Evolutionary conservation across 2,797 vertebrate species (phyloP), one percentile per base, ranked within the genome.

Genomic region (Urosaurus nigricauda): DNA sequence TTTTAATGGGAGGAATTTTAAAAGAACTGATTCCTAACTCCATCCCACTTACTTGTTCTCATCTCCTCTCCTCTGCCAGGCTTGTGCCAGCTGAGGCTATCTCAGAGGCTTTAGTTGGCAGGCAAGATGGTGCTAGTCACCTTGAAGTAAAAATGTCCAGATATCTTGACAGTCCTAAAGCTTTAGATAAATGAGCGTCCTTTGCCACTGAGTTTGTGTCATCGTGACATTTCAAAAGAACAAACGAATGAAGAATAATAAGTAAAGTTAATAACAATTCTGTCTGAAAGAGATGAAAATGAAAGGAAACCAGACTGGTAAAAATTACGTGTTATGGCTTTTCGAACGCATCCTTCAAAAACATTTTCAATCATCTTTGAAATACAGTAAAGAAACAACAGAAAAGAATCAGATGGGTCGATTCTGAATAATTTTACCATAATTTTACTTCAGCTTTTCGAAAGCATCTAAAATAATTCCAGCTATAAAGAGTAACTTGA

Each of bases 181-280:
- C 53, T 53, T 92, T 94, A 71, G 0, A 0, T 94, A 86, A 91
- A n/a, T 79, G 40, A 86, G 80, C 90, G 94, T 91, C 80, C 35
- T 79, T 87, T 85, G 35, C 89, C 86, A 21, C 13, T 84, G 63
- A 84, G n/a, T 70, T 68, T 40, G 24, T 43, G 58, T 85, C 87
- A 86, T 90, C 85, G 85, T 90, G 93, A 65, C 74, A 87, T 87
- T 92, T 88, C 80, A 91, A 92, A 19, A 82, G 82, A 71, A 77
- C 0, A 0, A 89, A 90, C 70, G 70, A 89, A 92, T 87, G 91
- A 90, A 90, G 75, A 90, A 88, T 90, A 90, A 53, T 86, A 77
- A 75, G 83, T 81, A 87, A 65, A 91, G 29, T 85, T 91, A 94
- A 92, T 83, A n/a, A 29, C 63, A 90, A 74, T 17, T 92, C n/a